A percentile compares a stretch with the other conserved stretches of the same genome.
These are phyloP conservation scores for Lepidurus apus DNA, from an alignment of 1,140 invertebrate genomes.

Conservation along the genomic window DNA sequence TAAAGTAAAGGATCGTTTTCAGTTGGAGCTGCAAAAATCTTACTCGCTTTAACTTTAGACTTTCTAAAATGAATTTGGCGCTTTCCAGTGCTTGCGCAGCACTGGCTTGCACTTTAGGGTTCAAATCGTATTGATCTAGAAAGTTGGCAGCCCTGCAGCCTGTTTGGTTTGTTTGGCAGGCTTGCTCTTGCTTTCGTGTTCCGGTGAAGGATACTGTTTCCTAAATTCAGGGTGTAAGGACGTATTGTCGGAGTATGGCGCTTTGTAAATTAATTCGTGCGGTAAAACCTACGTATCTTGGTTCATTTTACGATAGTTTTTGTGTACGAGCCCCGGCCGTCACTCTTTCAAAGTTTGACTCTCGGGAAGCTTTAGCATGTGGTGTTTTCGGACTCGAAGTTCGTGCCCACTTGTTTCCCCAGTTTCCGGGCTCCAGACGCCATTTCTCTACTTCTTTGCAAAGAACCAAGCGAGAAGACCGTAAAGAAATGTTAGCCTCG, in stretches of 20 bases:
- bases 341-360: neutral
- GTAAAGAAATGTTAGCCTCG: constrained; percentile 51
- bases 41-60: neutral
- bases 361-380: neutral
- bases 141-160: neutral
- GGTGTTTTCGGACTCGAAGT: neutral
- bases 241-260: neutral
- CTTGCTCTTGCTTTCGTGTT: neutral
- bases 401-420: neutral
- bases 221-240: neutral
- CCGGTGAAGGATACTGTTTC: neutral
- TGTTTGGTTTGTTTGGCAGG: neutral
- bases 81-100: neutral
- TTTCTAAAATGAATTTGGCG: neutral
- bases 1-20: neutral
- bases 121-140: neutral
- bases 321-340: neutral
- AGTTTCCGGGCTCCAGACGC: neutral
- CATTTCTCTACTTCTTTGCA: constrained; percentile 28
- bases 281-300: constrained; percentile 1
- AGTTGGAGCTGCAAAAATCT: neutral
- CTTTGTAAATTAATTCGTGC: constrained; percentile 1
- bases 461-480: constrained; percentile 51
- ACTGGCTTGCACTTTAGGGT: neutral
- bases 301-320: neutral